phyloP scores from a whole-genome alignment of 2,113 vertebrate genomes.

The Chitala chitala region DNA sequence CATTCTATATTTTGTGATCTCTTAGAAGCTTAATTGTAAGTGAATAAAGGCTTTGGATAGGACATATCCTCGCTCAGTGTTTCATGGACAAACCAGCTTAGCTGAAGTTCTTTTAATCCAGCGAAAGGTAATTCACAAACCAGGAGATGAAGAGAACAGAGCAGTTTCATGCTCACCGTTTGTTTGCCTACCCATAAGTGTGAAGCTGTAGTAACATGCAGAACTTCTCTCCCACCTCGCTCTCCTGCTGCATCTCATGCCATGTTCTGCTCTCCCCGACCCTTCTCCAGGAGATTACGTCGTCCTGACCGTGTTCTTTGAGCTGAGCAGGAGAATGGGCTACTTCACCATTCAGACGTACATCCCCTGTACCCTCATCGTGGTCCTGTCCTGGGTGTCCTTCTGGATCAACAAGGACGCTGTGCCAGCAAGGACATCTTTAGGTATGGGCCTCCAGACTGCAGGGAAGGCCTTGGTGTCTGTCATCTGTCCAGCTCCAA shows the following conservation, averaged over 20 bases:
- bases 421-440: slow-evolving; percentile 90
- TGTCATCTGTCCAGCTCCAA: slow-evolving; percentile 16
- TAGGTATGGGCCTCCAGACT: slow-evolving; percentile 68
- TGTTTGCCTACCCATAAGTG: no score
- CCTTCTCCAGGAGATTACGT: slow-evolving; percentile 83
- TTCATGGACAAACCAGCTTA: no score
- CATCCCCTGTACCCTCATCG: slow-evolving; percentile 96
- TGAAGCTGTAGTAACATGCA: background rate
- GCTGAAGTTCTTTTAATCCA: no score
- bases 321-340: slow-evolving; percentile 96
- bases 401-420: slow-evolving; percentile 99
- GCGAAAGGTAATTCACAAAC: no score
- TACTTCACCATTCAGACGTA: slow-evolving; percentile 99
- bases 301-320: slow-evolving; percentile 95
- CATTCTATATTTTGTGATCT: no score
- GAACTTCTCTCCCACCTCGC: background rate
- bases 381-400: slow-evolving; percentile 95
- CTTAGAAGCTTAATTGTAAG: no score
- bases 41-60: no score
- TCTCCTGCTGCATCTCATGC: background rate
- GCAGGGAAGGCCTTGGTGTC: background rate
- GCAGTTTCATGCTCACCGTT: no score
- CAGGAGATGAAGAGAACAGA: no score
- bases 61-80: no score
- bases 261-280: background rate